phyloP scores from a whole-genome alignment of 1,140 invertebrate species.

The Antheraea mylitta region DNA sequence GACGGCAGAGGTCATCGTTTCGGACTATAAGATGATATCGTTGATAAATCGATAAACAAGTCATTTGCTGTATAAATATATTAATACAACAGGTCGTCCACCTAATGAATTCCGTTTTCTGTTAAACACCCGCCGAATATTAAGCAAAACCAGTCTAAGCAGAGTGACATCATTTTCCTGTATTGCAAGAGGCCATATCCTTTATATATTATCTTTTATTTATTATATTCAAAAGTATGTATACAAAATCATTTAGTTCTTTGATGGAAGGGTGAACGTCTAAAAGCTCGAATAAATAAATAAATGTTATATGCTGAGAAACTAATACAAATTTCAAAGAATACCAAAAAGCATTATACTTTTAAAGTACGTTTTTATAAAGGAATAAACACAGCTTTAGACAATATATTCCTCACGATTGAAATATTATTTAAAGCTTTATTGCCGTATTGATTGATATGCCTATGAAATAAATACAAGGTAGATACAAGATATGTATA shows the following conservation, averaged over 20 bases:
- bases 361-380: too few species aligned
- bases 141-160: slow-evolving; percentile 72
- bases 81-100: slow-evolving; percentile 2
- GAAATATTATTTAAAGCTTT: too few species aligned
- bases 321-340: too few species aligned
- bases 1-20: not conserved
- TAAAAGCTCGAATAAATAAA: too few species aligned
- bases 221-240: slow-evolving; percentile 1
- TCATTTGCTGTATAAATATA: not conserved
- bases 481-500: too few species aligned
- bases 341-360: too few species aligned
- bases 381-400: too few species aligned
- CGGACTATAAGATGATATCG: not conserved
- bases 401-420: too few species aligned
- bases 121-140: slow-evolving; percentile 61
- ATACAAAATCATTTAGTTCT: not conserved
- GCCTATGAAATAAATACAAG: too few species aligned
- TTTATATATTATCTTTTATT: slow-evolving; percentile 31
- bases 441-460: too few species aligned
- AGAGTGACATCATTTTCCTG: slow-evolving; percentile 75
- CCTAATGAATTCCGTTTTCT: slow-evolving; percentile 30
- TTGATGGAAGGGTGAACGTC: too few species aligned
- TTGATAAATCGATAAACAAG: slow-evolving; percentile 1
- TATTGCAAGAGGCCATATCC: slow-evolving; percentile 57
- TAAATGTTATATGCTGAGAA: too few species aligned